Evolutionary conservation across 2,113 vertebrate genomes (phyloP), one percentile per base, ranked within the genome.

Genomic region (Aegotheles bennettii): DNA sequence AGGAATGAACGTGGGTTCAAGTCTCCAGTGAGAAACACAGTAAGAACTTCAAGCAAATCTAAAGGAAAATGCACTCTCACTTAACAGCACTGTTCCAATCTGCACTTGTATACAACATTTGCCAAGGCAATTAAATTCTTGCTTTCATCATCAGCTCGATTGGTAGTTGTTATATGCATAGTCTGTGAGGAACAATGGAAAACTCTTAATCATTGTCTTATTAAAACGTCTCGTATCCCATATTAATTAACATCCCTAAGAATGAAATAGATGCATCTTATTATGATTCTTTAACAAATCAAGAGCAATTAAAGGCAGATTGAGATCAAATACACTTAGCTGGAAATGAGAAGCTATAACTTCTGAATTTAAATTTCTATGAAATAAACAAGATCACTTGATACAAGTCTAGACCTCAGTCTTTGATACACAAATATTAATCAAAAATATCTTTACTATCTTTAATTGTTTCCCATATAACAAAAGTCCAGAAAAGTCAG

Each of bases 131-230:
- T 90, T 85, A 77, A 81, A 51, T 88, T 73, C 4, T 11, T 75
- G 29, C 48, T 69, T 88, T 93, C 65, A 76, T 88, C 61, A 38
- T 79, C 38, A 67, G 36, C 51, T 43, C 38, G 33, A 21, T 70
- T 70, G 33, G 73, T 94, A 80, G 87, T 92, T 91, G 63, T 33
- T 73, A 5, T 36, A 68, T 23, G 9, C 24, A 60, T 51, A 89
- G 83, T 82, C 79, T 13, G 10, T 93, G 60, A 89, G 42, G 61
- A 94, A 31, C 42, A 87, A 76, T 47, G 51, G 53, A 64, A 92
- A 84, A 25, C 16, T 82, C 48, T 87, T 76, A 94, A 59, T 60
- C 29, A 33, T 67, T 61, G 76, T 78, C 74, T 91, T 73, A 61
- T 73, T 90, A 84, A 79, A 90, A 51, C n/a, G 53, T 54, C 35